Evolutionary conservation across 1,140 invertebrate genomes (phyloP), one percentile per base, ranked within the genome.

Genomic region (Hyles vespertilio): DNA sequence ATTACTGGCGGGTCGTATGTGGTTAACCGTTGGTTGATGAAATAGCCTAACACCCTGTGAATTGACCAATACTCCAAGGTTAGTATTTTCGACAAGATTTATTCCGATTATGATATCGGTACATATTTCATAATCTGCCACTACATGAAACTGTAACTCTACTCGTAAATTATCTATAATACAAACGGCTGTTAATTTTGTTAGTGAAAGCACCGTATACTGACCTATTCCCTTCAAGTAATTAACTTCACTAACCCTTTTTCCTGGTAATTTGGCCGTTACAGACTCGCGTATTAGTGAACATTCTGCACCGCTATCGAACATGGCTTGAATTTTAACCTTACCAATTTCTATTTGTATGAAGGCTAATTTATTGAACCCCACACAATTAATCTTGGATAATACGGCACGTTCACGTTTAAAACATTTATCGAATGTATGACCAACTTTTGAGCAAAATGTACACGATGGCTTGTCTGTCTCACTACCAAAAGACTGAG

Each of bases 351-450:
- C 36, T 36, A 36, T 4, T 7, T 3, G 7, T 7, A 36, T 36
- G 3, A 7, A 36, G 7, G 3, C n/a, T 47, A 47, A 47, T 47
- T 22, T 47, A 47, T 5, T 5, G 5, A n/a, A 5, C 6, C 59
- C 6, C 7, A 36, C 7, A 7, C 7, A 36, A 36, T 36, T 36
- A 5, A 61, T 48, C 33, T 68, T 73, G 10, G 68, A 67, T 4
- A 36, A 11, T 45, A 68, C 32, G 10, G 51, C 40, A 0, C 46
- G 46, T 54, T 70, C 51, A 0, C 70, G 63, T 8, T 49, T 56
- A 33, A 50, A 68, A 40, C 71, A 73, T 7, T 40, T 62, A 11
- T 73, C 70, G 55, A 59, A 70, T n/a, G 65, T 65, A 44, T 71
- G 63, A 46, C 63, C 56, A 9, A 40, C 5, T 11, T n/a, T 59